Percentiles rank a stretch among this genome's conserved stretches.
Evolutionary conservation across 2,888 invertebrate species (phyloP).

Genomic region (Limnephilus rhombicus): DNA sequence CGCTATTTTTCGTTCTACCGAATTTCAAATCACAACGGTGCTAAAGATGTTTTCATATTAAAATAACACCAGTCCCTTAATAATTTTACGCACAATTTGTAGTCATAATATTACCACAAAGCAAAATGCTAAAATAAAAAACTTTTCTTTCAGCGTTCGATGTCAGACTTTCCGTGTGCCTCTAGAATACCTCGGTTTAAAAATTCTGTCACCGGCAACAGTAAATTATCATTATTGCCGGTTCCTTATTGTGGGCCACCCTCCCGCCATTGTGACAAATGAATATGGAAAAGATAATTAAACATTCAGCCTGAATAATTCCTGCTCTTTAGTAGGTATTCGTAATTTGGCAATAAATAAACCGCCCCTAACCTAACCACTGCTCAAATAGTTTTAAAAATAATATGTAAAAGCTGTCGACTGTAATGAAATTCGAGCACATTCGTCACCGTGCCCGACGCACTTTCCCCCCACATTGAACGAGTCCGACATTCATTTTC

Average conservation of each 20-base stretch:
- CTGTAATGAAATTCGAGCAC: conserved; percentile 17
- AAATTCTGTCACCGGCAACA: neutral
- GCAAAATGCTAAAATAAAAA: neutral
- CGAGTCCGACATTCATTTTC: neutral
- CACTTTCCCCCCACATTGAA: neutral
- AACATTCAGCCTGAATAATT: neutral
- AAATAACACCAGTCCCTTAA: too few species aligned
- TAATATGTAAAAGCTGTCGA: conserved; percentile 4
- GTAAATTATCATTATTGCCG: neutral
- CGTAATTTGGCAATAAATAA: conserved; percentile 34
- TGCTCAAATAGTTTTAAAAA: neutral
- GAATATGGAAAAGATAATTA: conserved; percentile 9
- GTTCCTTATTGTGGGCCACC: neutral
- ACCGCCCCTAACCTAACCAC: neutral
- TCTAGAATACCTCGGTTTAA: neutral
- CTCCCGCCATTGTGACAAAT: too few species aligned
- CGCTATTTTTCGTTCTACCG: too few species aligned
- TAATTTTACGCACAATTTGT: neutral
- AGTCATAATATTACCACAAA: neutral
- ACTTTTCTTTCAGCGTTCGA: neutral
- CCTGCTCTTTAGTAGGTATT: neutral
- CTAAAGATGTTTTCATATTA: too few species aligned
- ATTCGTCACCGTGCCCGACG: conserved; percentile 13
- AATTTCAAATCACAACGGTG: too few species aligned
- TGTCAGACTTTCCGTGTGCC: neutral